Evolutionary conservation across 1,140 invertebrate species (phyloP), one percentile per base, ranked within the genome.

Genomic region (Aricia agestis): DNA sequence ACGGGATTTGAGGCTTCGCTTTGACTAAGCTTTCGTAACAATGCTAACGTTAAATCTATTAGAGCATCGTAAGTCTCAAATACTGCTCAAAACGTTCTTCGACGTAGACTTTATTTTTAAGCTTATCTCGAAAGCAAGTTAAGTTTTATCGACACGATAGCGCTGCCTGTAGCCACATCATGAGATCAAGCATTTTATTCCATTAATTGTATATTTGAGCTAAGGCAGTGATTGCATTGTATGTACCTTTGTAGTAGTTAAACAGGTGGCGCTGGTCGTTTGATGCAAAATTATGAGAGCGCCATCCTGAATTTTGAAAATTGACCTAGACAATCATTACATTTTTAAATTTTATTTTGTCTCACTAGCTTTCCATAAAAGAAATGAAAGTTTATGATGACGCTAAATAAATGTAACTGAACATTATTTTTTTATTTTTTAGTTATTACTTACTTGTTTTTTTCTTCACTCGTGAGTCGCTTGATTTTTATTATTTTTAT

Each of bases 191-290:
- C 65, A 41, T 71, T 74, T 19, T 11, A 59, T 68, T 71, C 59
- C 71, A 61, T 71, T n/a, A n/a, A n/a, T 31, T 71, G 32, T 74
- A 78, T 70, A 71, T 41, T 61, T 76, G 79, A 63, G 32, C 82
- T 80, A 83, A 71, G 84, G 86, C 85, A 88, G 87, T 90, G 87
- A 85, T 90, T 90, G 87, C 80, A 75, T 45, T 65, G n/a, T 58
- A 32, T 70, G 36, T 57, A 41, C 18, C 17, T 68, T 69, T 72
- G n/a, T 58, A 67, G 68, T 72, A 69, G 68, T 71, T 41, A 45
- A 79, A 78, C 85, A 88, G 85, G 83, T 89, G 88, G 88, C 85
- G 86, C 85, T 90, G 84, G 79, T 84, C 78, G 82, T 84, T 76
- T 13, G 6, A 59, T 68, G 69, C 69, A 63, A 13, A 17, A 73